Evolutionary conservation across 2,113 vertebrate genomes (phyloP).

Genomic region (Tringa solitaria): DNA sequence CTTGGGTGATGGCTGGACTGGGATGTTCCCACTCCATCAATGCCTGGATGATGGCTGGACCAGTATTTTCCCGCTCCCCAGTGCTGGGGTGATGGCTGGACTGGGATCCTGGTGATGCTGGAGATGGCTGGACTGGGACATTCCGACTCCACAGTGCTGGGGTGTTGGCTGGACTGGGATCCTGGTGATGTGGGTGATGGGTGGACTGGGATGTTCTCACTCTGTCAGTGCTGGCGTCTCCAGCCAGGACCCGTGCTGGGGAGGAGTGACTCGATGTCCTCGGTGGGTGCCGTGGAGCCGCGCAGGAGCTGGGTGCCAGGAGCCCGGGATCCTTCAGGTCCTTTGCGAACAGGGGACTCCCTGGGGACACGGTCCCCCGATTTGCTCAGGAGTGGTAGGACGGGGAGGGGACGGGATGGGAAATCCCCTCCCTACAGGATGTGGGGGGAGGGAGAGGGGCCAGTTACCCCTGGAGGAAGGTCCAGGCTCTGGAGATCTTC

Average conservation of each 20-base stretch:
- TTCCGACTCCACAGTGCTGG: too few species aligned
- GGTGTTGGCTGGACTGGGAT: not conserved
- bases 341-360: not conserved
- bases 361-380: not conserved
- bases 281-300: not conserved
- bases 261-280: not conserved
- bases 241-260: not conserved
- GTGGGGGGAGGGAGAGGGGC: fast-evolving
- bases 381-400: not conserved
- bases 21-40: not conserved
- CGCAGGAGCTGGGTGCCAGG: not conserved
- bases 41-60: too few species aligned
- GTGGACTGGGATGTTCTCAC: fast-evolving
- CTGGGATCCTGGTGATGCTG: too few species aligned
- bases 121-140: too few species aligned
- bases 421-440: not conserved
- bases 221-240: fast-evolving
- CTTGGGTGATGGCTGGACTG: too few species aligned
- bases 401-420: not conserved
- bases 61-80: too few species aligned
- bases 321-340: not conserved
- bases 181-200: too few species aligned
- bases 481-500: not conserved
- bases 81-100: too few species aligned
- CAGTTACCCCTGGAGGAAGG: not conserved